These are phyloP conservation scores for Dreissena rostriformis DNA, from an alignment of 1,140 invertebrate species.

Conservation along the genomic window DNA sequence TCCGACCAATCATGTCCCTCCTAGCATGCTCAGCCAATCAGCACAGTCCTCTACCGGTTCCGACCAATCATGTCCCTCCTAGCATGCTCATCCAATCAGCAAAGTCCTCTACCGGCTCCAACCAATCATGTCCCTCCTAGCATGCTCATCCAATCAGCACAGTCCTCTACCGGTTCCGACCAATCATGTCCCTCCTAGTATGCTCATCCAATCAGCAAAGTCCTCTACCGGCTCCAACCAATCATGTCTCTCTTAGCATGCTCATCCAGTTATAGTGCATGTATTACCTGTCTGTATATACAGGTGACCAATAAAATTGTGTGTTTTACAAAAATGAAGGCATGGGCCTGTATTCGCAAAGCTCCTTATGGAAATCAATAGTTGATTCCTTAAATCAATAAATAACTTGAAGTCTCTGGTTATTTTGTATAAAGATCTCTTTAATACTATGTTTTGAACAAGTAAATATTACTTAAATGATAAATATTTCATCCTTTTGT, in stretches of 20 bases:
- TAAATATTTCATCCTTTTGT: too few relatives aligned
- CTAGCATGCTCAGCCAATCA: background rate
- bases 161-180: background rate
- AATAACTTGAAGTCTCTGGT: too few relatives aligned
- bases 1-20: background rate
- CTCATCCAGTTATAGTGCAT: too few relatives aligned
- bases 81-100: background rate
- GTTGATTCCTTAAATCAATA: too few relatives aligned
- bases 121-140: background rate
- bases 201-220: slow-evolving; percentile 9
- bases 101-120: background rate
- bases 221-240: slow-evolving; percentile 36
- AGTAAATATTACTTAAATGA: too few relatives aligned
- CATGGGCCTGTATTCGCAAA: too few relatives aligned
- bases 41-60: background rate
- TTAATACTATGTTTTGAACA: too few relatives aligned
- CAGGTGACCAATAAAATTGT: too few relatives aligned
- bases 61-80: background rate
- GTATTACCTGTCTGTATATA: too few relatives aligned
- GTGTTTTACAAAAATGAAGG: too few relatives aligned
- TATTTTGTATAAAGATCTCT: too few relatives aligned
- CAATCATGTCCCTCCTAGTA: background rate
- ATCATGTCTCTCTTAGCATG: slow-evolving; percentile 38
- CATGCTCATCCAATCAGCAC: background rate
- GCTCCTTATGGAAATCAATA: too few relatives aligned